phyloP scores from a whole-genome alignment of 2,888 invertebrate species.

The Conistra vaccinii region DNA sequence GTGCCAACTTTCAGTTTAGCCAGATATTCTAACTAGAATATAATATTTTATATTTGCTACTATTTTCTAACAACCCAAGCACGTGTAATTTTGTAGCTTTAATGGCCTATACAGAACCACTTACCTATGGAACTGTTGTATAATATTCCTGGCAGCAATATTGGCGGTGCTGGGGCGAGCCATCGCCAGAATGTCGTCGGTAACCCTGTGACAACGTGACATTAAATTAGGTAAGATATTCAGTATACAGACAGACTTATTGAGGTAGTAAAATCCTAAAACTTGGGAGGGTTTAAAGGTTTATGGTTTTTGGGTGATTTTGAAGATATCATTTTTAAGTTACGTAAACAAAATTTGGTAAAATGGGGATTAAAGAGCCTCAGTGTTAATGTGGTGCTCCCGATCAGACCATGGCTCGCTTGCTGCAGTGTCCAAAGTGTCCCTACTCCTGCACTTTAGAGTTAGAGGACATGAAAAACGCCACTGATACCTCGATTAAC shows the following conservation, averaged over 20 bases:
- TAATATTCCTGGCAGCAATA: slow-evolving; percentile 94
- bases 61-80: background rate
- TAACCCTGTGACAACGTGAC: slow-evolving; percentile 92
- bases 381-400: too few species aligned
- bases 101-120: background rate
- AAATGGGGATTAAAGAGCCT: too few species aligned
- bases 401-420: too few species aligned
- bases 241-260: slow-evolving; percentile 17
- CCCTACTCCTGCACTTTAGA: too few species aligned
- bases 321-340: background rate
- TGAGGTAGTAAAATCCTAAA: background rate
- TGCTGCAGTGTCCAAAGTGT: too few species aligned
- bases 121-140: slow-evolving; percentile 94
- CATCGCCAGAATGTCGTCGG: slow-evolving; percentile 97
- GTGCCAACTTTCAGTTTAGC: background rate
- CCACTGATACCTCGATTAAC: too few species aligned
- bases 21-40: background rate
- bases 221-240: slow-evolving; percentile 1
- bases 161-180: slow-evolving; percentile 94
- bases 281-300: background rate
- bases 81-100: background rate
- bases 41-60: too few species aligned
- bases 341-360: too few species aligned
- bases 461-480: too few species aligned
- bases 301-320: background rate